Evolutionary conservation across 2,888 invertebrate genomes (phyloP).

Genomic region (Melanargia galathea): DNA sequence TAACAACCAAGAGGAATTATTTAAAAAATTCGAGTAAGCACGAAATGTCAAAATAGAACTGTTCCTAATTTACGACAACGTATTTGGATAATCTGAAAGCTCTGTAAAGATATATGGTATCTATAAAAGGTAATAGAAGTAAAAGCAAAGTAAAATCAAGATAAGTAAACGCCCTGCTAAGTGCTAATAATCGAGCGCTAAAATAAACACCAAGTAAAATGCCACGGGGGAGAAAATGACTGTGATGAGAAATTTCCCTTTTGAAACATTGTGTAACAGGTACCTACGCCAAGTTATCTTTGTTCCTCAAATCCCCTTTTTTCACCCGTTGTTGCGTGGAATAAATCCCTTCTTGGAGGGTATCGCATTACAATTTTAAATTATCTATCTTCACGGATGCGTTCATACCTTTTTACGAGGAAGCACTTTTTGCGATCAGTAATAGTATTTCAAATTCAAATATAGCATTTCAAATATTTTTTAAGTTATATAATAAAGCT

Average conservation of each 20-base stretch:
- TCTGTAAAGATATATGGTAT: no score
- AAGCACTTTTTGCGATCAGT: constrained; percentile 38
- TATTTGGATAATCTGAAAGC: background rate
- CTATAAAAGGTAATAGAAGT: constrained; percentile 8
- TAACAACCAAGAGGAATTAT: no score
- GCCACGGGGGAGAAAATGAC: constrained; percentile 13
- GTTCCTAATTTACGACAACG: background rate
- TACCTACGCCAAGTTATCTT: background rate
- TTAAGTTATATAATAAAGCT: no score
- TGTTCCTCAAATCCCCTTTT: constrained; percentile 22
- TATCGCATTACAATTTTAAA: constrained; percentile 40
- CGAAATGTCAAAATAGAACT: no score
- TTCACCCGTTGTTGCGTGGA: constrained; percentile 28
- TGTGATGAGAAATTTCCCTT: constrained; percentile 19
- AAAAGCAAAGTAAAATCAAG: constrained; percentile 5
- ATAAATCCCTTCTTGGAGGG: constrained; percentile 32
- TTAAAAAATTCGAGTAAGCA: no score
- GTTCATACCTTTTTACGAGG: constrained; percentile 33
- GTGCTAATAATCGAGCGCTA: constrained; percentile 1
- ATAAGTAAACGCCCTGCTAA: background rate
- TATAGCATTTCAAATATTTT: constrained; percentile 29
- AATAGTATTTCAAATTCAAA: constrained; percentile 36
- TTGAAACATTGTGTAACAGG: constrained; percentile 7
- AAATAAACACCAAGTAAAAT: constrained; percentile 12
- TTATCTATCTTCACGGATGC: constrained; percentile 38